Evolutionary conservation across 1,140 invertebrate species (phyloP).

Genomic region (Ceratina australensis): DNA sequence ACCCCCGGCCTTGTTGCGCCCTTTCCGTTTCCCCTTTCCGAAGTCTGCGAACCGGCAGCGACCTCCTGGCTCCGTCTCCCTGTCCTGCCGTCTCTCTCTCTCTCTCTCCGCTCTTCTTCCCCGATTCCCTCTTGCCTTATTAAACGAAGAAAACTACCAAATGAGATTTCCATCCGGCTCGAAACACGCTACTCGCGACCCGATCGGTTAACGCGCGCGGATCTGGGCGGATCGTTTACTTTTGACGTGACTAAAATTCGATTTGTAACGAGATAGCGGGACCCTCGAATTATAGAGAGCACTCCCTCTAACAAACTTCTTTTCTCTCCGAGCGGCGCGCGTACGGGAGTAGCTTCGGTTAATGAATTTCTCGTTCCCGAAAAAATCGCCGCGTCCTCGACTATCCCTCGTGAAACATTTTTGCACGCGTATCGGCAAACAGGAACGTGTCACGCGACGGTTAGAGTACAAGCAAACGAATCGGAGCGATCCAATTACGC

Average conservation of each 20-base stretch:
- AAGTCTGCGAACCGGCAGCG: constrained; percentile 69
- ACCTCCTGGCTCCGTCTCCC: constrained; percentile 66
- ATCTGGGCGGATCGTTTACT: constrained; percentile 52
- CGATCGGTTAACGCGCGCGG: constrained; percentile 36
- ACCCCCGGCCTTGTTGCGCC: constrained; percentile 63
- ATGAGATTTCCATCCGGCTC: constrained; percentile 65
- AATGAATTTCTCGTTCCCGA: no score
- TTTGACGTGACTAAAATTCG: constrained; percentile 62
- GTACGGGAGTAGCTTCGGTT: not conserved
- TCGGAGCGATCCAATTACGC: constrained; percentile 27
- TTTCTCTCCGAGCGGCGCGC: no score
- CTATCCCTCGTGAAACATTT: not conserved
- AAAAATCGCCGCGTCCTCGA: not conserved
- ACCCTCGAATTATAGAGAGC: constrained; percentile 10
- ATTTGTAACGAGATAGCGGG: constrained; percentile 41
- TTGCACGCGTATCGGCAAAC: not conserved
- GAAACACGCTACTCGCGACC: constrained; percentile 56
- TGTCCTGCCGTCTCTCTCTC: constrained; percentile 13
- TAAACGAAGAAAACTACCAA: constrained; percentile 64
- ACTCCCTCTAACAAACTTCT: not conserved
- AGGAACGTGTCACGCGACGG: constrained; percentile 8
- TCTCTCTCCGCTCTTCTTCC: not conserved
- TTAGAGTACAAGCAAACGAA: not conserved
- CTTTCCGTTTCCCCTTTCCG: constrained; percentile 67
- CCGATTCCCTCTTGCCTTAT: constrained; percentile 53